Percentiles rank a stretch among this genome's conserved stretches.
Conservation (phyloP, 2,888 invertebrate genomes). For the Xylocampa areola region DNA sequence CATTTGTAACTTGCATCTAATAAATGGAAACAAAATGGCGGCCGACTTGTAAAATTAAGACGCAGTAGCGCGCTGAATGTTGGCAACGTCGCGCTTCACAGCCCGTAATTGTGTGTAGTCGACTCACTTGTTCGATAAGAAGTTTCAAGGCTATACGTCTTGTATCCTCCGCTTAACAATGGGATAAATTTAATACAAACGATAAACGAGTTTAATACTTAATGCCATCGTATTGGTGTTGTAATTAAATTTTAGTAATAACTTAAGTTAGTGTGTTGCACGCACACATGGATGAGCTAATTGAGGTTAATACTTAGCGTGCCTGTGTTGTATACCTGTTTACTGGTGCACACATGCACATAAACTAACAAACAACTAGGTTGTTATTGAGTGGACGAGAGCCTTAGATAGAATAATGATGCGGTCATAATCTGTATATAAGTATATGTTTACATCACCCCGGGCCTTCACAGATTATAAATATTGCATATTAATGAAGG, state of each 20-base stretch:
- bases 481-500: constrained; percentile 35
- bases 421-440: constrained; percentile 42
- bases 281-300: constrained; percentile 58
- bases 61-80: constrained; percentile 82
- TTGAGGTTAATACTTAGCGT: constrained; percentile 68
- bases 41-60: constrained; percentile 80
- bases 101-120: constrained; percentile 74
- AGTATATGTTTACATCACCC: constrained; percentile 41
- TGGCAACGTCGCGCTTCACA: constrained; percentile 86
- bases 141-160: constrained; percentile 85
- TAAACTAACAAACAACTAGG: constrained; percentile 53
- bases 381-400: constrained; percentile 57
- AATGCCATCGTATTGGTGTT: constrained; percentile 63
- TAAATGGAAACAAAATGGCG: constrained; percentile 86
- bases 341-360: constrained; percentile 44
- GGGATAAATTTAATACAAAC: constrained; percentile 73
- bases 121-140: constrained; percentile 86
- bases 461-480: constrained; percentile 17
- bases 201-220: constrained; percentile 68
- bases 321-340: constrained; percentile 53
- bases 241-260: constrained; percentile 60
- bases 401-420: constrained; percentile 54
- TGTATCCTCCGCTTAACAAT: constrained; percentile 81
- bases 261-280: constrained; percentile 43
- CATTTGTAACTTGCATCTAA: constrained; percentile 70